Conservation (phyloP, 2,797 vertebrate genomes). For the Coracias cyanogaster region DNA sequence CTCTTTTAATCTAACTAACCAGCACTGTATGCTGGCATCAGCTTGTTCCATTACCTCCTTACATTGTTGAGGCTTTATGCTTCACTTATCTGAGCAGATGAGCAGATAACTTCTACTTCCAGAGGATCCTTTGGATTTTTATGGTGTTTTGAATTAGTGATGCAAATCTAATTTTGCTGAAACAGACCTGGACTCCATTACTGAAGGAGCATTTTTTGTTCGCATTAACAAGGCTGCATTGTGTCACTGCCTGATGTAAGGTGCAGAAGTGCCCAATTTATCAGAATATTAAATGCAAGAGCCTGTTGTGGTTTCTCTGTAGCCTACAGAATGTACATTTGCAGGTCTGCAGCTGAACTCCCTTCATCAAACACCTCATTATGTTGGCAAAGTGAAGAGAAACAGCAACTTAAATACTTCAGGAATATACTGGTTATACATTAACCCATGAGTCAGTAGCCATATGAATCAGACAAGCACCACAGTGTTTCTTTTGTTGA, state of each 20-base stretch:
- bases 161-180: conserved; percentile 44
- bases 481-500: not conserved
- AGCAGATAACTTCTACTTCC: conserved; percentile 11
- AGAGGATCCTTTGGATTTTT: conserved; percentile 20
- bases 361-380: conserved; percentile 70
- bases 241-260: conserved; percentile 40
- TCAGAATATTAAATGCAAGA: conserved; percentile 22
- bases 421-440: conserved; percentile 32
- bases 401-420: conserved; percentile 52
- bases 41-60: conserved; percentile 27
- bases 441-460: conserved; percentile 30
- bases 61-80: not conserved
- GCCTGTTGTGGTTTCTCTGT: conserved; percentile 44
- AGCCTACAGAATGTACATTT: conserved; percentile 23
- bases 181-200: conserved; percentile 27
- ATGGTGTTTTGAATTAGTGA: conserved; percentile 35
- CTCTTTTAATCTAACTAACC: conserved; percentile 26
- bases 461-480: not conserved
- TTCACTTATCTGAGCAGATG: conserved; percentile 19
- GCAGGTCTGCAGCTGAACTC: conserved; percentile 48
- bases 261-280: conserved; percentile 41
- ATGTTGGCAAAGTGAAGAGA: conserved; percentile 49
- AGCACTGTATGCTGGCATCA: not conserved
- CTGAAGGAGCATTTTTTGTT: conserved; percentile 14
- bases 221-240: conserved; percentile 56